Evolutionary conservation across 2,797 vertebrate species (phyloP).

Genomic region (Enteromius anoplus): DNA sequence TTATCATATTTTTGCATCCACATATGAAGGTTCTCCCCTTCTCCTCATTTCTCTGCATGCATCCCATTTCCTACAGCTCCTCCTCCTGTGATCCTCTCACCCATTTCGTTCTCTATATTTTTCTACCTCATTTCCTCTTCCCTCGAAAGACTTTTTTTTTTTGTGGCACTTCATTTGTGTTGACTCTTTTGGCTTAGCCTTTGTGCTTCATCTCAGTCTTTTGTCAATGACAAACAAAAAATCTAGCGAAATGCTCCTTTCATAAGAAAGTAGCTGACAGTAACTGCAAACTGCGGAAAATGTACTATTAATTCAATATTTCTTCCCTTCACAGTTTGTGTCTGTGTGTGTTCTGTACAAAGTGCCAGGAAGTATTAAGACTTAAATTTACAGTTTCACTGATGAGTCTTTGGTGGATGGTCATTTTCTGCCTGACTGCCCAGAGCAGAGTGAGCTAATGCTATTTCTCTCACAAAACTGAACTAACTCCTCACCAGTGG

Average conservation of each 20-base stretch:
- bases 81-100: constrained; percentile 15
- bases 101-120: neutral
- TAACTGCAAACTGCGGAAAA: neutral
- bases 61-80: constrained; percentile 8
- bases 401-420: constrained; percentile 20
- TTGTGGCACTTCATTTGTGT: constrained; percentile 16
- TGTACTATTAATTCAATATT: constrained; percentile 31
- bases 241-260: neutral
- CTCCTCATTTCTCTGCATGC: constrained; percentile 17
- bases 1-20: constrained; percentile 22
- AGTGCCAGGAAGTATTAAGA: constrained; percentile 12
- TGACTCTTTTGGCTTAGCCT: neutral
- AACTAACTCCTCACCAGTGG: neutral
- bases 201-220: constrained; percentile 12
- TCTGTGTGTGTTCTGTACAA: constrained; percentile 19
- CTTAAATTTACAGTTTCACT: constrained; percentile 14
- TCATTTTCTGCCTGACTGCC: constrained; percentile 48
- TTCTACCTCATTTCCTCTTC: constrained; percentile 25
- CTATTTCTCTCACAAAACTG: neutral
- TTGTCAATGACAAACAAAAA: constrained; percentile 16
- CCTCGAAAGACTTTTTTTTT: constrained; percentile 1
- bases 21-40: constrained; percentile 22
- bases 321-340: neutral
- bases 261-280: constrained; percentile 14
- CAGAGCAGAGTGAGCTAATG: neutral